Evolutionary conservation across 2,888 invertebrate species (phyloP), one percentile per base, ranked within the genome.

Genomic region (Macaria liturata): DNA sequence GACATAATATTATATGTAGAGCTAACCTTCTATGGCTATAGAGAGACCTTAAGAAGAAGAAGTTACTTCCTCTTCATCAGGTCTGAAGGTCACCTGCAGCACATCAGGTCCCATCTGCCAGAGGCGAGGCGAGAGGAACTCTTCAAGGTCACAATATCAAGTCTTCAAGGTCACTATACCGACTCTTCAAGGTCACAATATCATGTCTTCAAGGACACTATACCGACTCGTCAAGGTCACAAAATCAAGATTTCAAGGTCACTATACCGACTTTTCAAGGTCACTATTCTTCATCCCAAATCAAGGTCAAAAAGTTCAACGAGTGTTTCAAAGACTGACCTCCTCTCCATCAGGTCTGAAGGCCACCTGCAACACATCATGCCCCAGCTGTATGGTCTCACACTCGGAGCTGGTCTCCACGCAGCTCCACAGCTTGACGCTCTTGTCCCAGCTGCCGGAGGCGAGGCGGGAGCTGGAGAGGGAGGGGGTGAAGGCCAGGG

Each of bases 41-140:
- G 20, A 20, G 20, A 20, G 1, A 20, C 20, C 20, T 20, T 20
- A 20, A 20, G 20, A 20, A 20, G 20, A 20, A 20, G 20, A 20
- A 20, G 20, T 20, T 20, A 94, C 94, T 93, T 98, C 96, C 74
- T 95, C 94, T 0, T 99, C 99, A 78, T 97, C 97, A 0, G 99
- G 98, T 70, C 96, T 95, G 78, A 97, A 98, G 0, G 94, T 94
- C 0, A 99, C 96, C 66, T 95, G 95, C 44, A 98, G 84, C 0
- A 95, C 98, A 84, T 99, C 99, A 0, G 96, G 91, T 99, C 99
- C 99, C 99, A 99, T 30, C 98, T 98, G 3, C 75, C 74, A 0
- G 98, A 98, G 0, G 95, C 96, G 44, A 99, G 86, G 0, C 95
- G 93, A 0, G 96, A 95, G 65, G 2, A 20, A 20, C 20, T 20